Evolutionary conservation across 2,888 invertebrate species (phyloP).

Genomic region (Ophion obscuratus): DNA sequence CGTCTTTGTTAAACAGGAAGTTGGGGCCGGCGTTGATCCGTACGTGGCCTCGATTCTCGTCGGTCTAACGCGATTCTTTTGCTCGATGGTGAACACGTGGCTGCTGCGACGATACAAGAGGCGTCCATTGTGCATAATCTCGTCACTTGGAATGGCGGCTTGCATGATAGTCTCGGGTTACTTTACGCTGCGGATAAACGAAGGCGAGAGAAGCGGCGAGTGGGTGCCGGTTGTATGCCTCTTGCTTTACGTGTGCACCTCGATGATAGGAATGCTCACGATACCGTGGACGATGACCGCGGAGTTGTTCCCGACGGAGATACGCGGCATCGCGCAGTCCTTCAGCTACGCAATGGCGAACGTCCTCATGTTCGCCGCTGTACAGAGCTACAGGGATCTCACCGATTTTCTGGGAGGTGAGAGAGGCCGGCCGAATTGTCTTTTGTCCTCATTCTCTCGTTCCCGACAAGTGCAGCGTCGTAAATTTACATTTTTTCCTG

Average conservation of each 20-base stretch:
- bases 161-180: conserved; percentile 86
- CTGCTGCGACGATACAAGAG: conserved; percentile 85
- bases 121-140: conserved; percentile 85
- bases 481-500: not conserved
- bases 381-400: conserved; percentile 85
- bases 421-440: not conserved
- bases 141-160: conserved; percentile 85
- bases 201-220: conserved; percentile 76
- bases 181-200: conserved; percentile 84
- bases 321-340: conserved; percentile 87
- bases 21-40: conserved; percentile 85
- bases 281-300: conserved; percentile 89
- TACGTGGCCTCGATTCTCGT: conserved; percentile 86
- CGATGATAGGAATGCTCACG: conserved; percentile 87
- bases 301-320: conserved; percentile 87
- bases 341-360: conserved; percentile 86
- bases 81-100: conserved; percentile 86
- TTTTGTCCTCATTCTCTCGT: not conserved
- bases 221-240: conserved; percentile 85
- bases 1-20: conserved; percentile 81
- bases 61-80: conserved; percentile 85
- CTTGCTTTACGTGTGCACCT: conserved; percentile 86
- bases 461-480: not conserved
- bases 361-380: conserved; percentile 86
- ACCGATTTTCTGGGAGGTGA: conserved; percentile 78